phyloP scores from a whole-genome alignment of 2,113 vertebrate species.

The Semnopithecus entellus region DNA sequence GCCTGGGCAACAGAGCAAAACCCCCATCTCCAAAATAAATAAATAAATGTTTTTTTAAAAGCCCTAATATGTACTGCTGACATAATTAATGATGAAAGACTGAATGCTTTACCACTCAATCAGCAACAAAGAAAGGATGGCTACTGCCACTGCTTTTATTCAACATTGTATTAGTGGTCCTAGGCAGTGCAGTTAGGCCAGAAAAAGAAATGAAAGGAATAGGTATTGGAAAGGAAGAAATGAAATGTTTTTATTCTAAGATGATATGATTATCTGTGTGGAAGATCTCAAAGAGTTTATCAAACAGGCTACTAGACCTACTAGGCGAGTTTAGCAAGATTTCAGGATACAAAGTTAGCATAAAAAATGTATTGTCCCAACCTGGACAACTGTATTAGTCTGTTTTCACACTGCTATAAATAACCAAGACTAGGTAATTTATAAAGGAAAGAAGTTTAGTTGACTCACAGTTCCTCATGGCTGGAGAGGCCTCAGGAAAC shows the following conservation, averaged over 20 bases:
- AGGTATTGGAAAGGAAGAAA: neutral
- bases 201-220: neutral
- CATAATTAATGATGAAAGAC: slow-evolving; percentile 11
- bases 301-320: neutral
- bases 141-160: neutral
- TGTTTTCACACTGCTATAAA: too few relatives aligned
- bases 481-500: too few relatives aligned
- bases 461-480: too few relatives aligned
- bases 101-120: neutral
- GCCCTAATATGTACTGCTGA: neutral
- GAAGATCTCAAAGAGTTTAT: neutral
- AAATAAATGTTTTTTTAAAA: too few relatives aligned
- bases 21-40: too few relatives aligned
- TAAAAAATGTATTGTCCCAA: neutral
- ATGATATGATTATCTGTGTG: neutral
- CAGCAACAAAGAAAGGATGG: neutral
- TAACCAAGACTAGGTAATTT: too few relatives aligned
- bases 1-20: too few relatives aligned
- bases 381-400: too few relatives aligned
- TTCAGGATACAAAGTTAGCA: neutral
- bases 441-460: too few relatives aligned
- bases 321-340: neutral
- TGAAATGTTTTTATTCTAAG: neutral
- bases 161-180: neutral
- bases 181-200: neutral